A percentile compares a stretch with the other conserved stretches of the same genome.
Conservation (phyloP, 2,888 invertebrate species). For the Pseudolycoriella hygida region DNA sequence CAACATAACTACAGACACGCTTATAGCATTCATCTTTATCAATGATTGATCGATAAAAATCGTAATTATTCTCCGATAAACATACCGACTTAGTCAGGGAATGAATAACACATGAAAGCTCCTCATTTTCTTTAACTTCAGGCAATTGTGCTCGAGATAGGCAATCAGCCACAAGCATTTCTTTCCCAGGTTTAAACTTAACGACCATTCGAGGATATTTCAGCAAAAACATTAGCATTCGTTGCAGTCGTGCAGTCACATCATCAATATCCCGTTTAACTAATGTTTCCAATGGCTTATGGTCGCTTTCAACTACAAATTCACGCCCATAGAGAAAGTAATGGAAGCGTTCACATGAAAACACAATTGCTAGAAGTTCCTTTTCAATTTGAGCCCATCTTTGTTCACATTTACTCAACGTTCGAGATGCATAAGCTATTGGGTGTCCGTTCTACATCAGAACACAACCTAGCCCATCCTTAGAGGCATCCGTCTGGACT, state of each 20-base stretch:
- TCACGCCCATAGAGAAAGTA: no score
- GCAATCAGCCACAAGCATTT: background rate
- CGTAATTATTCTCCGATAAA: no score
- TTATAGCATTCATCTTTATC: background rate
- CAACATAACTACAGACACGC: background rate
- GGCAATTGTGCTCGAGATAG: background rate
- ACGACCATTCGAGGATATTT: background rate
- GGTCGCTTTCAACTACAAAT: no score
- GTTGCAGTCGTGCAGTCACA: no score
- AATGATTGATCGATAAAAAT: background rate
- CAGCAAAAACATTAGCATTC: background rate
- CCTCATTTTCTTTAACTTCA: background rate
- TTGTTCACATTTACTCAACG: no score
- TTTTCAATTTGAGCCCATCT: no score
- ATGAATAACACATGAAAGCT: background rate
- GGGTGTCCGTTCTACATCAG: background rate
- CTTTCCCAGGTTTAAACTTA: background rate
- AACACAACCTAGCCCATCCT: background rate
- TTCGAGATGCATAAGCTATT: background rate
- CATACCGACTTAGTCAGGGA: background rate
- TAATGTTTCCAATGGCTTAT: conserved; percentile 1
- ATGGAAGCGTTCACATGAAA: background rate
- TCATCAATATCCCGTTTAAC: no score
- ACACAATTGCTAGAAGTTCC: background rate
- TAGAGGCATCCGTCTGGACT: no score